phyloP scores from a whole-genome alignment of 2,888 invertebrate species.

The Endotricha flammealis region DNA sequence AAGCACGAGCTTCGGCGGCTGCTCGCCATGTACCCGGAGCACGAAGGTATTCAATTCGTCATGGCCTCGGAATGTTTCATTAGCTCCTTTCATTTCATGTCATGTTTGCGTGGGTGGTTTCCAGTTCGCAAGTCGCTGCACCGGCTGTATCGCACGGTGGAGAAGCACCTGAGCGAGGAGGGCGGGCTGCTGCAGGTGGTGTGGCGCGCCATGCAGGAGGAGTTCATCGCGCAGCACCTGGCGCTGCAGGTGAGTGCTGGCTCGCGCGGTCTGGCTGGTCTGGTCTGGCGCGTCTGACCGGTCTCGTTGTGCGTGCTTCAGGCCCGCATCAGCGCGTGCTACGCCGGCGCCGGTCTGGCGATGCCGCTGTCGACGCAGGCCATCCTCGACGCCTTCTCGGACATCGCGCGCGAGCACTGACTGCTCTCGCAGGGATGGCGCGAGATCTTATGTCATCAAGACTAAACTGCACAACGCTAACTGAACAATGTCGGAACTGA shows the following conservation, averaged over 20 bases:
- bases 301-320: conserved; percentile 83
- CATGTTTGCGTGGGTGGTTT: too few relatives aligned
- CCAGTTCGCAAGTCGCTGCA: conserved; percentile 96
- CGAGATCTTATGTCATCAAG: too few relatives aligned
- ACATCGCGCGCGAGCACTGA: conserved; percentile 97
- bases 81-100: too few relatives aligned
- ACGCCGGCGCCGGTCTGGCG: conserved; percentile 95
- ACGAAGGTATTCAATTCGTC: conserved; percentile 27
- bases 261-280: not conserved
- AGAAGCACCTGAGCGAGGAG: conserved; percentile 97
- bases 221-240: conserved; percentile 95
- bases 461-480: too few relatives aligned
- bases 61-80: not conserved
- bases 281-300: conserved; percentile 72
- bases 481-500: too few relatives aligned
- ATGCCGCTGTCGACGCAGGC: conserved; percentile 97
- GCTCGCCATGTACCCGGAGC: conserved; percentile 92
- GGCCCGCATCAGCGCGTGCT: conserved; percentile 95
- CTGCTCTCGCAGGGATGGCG: too few relatives aligned
- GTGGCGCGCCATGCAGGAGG: conserved; percentile 99
- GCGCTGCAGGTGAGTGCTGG: conserved; percentile 82
- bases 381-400: conserved; percentile 97
- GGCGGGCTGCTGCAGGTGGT: conserved; percentile 97
- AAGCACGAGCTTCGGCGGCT: conserved; percentile 97
- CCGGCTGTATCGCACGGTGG: conserved; percentile 95